Evolutionary conservation across 2,888 invertebrate genomes (phyloP), one percentile per base, ranked within the genome.

Genomic region (Drosophila prostipennis): DNA sequence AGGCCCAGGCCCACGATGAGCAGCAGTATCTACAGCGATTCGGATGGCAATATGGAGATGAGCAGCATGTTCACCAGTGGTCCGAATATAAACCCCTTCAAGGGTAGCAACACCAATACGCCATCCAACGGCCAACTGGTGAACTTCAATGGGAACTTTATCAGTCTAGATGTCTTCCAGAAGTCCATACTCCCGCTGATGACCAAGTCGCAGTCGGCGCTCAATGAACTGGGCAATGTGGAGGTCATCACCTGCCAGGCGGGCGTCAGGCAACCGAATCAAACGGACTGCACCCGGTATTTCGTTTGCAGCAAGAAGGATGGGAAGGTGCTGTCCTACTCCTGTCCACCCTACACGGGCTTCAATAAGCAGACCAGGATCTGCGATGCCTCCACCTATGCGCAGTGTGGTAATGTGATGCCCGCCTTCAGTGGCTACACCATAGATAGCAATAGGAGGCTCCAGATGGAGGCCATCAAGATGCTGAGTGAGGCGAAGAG

Each of bases 231-330:
- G n/a, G 74, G 67, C n/a, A 89, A 91, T 13, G 77, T 91, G 16
- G 92, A 91, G 73, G 80, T 92, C 3, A 87, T 93, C 40, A 91
- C 92, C 6, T 93, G 93, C 61, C 90, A 91, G 19, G 74, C 90
- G 8, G 92, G 92, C 1, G 85, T 92, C 5, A 90, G 93, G 1
- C 91, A 93, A 39, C 90, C 93, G 2, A 93, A 93, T 77, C 76
- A 68, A n/a, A 93, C 93, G 0, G 92, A 93, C 57, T 93, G 93
- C 67, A 91, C 90, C 2, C 92, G 90, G 32, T 93, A 93, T 71
- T 93, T 93, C 72, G 92, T 92, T 1, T 93, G 93, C 76, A 92
- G 93, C 73, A 91, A 91, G 29, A 91, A 90, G 69, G 91, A 91
- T 53, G 91, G 92, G 7, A 89, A 89, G 34, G 89, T 93, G 0